A percentile compares a stretch with the other conserved stretches of the same genome.
These are phyloP conservation scores for Gorilla gorilla DNA, from an alignment of 2,113 vertebrate species.

Conservation along the genomic window DNA sequence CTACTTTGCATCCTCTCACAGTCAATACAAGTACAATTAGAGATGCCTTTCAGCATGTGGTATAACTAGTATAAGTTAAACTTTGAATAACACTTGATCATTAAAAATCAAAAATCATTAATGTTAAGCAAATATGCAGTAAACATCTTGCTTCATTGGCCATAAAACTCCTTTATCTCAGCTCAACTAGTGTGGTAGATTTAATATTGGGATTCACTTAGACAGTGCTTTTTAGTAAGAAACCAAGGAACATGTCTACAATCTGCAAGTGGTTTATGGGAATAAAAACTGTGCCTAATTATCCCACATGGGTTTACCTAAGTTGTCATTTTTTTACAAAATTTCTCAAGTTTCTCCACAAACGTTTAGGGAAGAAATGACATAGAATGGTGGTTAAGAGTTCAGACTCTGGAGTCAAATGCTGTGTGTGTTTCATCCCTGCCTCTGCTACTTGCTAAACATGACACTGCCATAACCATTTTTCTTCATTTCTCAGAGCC, in stretches of 20 bases:
- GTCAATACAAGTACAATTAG: conserved; percentile 63
- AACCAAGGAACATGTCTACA: neutral
- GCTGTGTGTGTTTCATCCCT: neutral
- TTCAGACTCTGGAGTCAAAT: neutral
- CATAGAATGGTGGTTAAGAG: neutral
- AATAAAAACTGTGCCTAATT: neutral
- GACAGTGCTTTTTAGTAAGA: conserved; percentile 37
- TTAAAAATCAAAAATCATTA: conserved; percentile 46
- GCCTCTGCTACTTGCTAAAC: neutral
- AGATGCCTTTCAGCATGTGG: conserved; percentile 57
- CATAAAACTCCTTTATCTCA: conserved; percentile 6
- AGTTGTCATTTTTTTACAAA: conserved; percentile 1
- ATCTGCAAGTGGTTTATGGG: neutral
- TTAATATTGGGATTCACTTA: conserved; percentile 7
- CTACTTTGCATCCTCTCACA: conserved; percentile 49
- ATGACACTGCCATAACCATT: neutral
- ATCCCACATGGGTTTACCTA: neutral
- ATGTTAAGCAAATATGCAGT: neutral
- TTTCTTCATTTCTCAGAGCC: neutral
- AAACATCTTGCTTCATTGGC: neutral
- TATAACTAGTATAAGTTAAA: conserved; percentile 56
- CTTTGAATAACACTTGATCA: conserved; percentile 54
- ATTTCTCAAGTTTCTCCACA: neutral
- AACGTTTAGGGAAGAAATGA: neutral
- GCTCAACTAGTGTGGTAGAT: neutral